Evolutionary conservation across 2,113 vertebrate species (phyloP).

Genomic region (Albula glossodonta): DNA sequence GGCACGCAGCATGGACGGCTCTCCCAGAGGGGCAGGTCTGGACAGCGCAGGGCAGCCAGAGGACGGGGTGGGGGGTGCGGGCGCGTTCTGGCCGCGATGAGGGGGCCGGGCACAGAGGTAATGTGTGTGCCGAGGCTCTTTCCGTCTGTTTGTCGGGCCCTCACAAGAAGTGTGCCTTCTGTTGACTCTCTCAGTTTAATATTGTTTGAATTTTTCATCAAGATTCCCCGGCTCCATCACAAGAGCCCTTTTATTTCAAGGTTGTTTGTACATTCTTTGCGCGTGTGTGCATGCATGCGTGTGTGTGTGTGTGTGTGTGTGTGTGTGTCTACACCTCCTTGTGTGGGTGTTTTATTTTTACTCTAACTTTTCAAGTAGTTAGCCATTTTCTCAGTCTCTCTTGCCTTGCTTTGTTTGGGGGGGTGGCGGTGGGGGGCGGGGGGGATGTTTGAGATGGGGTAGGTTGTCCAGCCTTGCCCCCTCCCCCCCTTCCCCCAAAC

Average conservation of each 20-base stretch:
- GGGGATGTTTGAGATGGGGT: constrained; percentile 33
- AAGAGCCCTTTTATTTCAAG: constrained; percentile 71
- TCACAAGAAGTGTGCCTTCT: constrained; percentile 85
- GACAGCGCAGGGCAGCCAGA: constrained; percentile 34
- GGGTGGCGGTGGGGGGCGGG: constrained; percentile 25
- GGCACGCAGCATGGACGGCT: constrained; percentile 46
- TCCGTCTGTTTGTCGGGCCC: constrained; percentile 93
- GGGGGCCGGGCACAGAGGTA: constrained; percentile 69
- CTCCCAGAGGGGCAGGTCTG: constrained; percentile 53
- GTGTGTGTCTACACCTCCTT: background rate
- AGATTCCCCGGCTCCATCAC: constrained; percentile 71
- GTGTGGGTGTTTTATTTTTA: constrained; percentile 16
- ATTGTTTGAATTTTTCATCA: constrained; percentile 95
- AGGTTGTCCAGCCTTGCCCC: constrained; percentile 51
- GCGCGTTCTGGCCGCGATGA: constrained; percentile 71
- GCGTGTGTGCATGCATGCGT: constrained; percentile 31
- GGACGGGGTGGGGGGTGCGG: background rate
- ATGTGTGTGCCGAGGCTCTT: constrained; percentile 88
- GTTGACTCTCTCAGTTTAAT: constrained; percentile 92
- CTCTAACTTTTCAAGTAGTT: constrained; percentile 23
- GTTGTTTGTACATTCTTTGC: constrained; percentile 77
- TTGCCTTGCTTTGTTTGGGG: constrained; percentile 30
- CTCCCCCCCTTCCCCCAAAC: background rate
- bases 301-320: constrained; percentile 28
- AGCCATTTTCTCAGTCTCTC: constrained; percentile 19